These are phyloP conservation scores for Agriotes lineatus DNA, from an alignment of 2,888 invertebrate genomes.

Conservation along the genomic window DNA sequence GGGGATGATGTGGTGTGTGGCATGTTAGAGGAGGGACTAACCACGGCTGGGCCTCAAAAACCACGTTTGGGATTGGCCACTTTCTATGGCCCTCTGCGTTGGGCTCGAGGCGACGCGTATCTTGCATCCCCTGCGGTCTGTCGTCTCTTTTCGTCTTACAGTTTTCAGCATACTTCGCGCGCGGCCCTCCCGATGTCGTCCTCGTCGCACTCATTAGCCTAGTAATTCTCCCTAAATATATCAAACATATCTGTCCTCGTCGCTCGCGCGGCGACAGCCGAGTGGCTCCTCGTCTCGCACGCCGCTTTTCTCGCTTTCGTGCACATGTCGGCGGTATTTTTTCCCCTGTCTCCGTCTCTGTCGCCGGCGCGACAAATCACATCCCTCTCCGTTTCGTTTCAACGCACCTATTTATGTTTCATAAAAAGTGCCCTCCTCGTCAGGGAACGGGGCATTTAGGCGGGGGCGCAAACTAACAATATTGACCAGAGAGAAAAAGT, in stretches of 20 bases:
- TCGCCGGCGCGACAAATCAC: slow-evolving; percentile 57
- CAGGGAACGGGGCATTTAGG: slow-evolving; percentile 58
- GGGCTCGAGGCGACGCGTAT: slow-evolving; percentile 12
- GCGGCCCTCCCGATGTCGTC: slow-evolving; percentile 21
- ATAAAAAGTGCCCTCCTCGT: slow-evolving; percentile 67
- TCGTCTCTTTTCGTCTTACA: slow-evolving; percentile 37
- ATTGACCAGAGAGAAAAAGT: slow-evolving; percentile 65
- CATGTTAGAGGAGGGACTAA: slow-evolving; percentile 67
- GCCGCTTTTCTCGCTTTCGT: slow-evolving; percentile 60
- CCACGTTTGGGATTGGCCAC: slow-evolving; percentile 67
- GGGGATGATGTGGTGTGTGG: slow-evolving; percentile 63
- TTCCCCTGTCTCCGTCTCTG: slow-evolving; percentile 60
- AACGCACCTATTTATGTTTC: slow-evolving; percentile 63
- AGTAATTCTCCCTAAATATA: slow-evolving; percentile 50
- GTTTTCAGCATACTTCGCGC: slow-evolving; percentile 5
- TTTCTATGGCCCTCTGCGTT: slow-evolving; percentile 38
- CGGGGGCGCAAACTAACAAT: slow-evolving; percentile 61
- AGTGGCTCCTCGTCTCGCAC: slow-evolving; percentile 59
- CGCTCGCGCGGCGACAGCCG: slow-evolving; percentile 48
- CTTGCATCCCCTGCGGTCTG: slow-evolving; percentile 25
- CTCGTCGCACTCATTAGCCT: slow-evolving; percentile 40
- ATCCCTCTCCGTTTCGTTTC: slow-evolving; percentile 55
- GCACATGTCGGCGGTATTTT: slow-evolving; percentile 59
- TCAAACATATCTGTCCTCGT: slow-evolving; percentile 59
- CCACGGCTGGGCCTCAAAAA: slow-evolving; percentile 68